Conservation (phyloP, 2,797 vertebrate species). For the Paratrypauchen microcephalus region DNA sequence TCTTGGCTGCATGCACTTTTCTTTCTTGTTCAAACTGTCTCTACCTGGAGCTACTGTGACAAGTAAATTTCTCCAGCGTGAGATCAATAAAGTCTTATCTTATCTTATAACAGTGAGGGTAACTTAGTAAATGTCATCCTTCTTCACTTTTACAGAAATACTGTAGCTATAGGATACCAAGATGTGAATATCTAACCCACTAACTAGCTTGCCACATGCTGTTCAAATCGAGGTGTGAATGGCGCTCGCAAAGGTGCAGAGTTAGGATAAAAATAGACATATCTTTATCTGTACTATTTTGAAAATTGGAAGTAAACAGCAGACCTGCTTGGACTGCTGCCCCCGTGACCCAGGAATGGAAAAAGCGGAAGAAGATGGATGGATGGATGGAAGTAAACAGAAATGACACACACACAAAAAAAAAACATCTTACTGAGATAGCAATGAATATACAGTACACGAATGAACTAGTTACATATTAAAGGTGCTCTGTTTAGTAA, state of each 20-base stretch:
- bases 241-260: slow-evolving; percentile 3
- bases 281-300: background rate
- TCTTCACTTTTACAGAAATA: slow-evolving; percentile 1
- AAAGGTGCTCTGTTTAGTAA: background rate
- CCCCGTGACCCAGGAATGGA: too few relatives aligned
- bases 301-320: background rate
- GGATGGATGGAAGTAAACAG: too few relatives aligned
- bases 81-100: too few relatives aligned
- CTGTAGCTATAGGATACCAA: background rate
- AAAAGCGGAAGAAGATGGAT: too few relatives aligned
- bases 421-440: background rate
- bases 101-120: too few relatives aligned
- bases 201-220: background rate
- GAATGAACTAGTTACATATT: background rate
- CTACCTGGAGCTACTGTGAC: too few relatives aligned
- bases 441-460: background rate
- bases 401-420: too few relatives aligned
- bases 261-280: background rate
- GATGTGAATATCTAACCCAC: slow-evolving; percentile 1
- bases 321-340: too few relatives aligned
- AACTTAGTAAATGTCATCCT: slow-evolving; percentile 4
- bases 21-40: too few relatives aligned
- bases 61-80: too few relatives aligned
- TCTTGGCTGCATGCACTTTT: too few relatives aligned
- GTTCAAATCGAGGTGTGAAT: slow-evolving; percentile 14